Base-by-base conservation (phyloP, 2,888 invertebrate species). In the Blastobasis lacticolella region DNA sequence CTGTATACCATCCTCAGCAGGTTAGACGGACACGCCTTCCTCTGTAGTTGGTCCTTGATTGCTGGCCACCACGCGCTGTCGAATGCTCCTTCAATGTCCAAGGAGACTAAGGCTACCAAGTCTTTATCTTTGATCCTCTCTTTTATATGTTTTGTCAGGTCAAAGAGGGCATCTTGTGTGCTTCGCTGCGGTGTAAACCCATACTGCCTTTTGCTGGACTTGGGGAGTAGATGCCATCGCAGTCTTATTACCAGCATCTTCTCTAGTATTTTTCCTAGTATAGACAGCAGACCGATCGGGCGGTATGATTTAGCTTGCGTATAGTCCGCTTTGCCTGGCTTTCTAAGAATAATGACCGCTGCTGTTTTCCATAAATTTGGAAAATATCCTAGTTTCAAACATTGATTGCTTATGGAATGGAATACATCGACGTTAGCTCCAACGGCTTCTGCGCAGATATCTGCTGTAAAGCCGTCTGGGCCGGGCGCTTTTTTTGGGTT, bases 51-150 rank as follows among this genome's bases (percentile, higher is more conserved):
- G 1, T 37, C 1, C 5, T 10, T 50, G 2, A 57, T 51, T 0
- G 51, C 51, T 0, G 61, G 58, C 60, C 60, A 61, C 57, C 57
- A 59, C 0, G 58, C 54, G 46, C 50, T 56, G 38, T 56, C 57
- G 38, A 58, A 60, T n/a, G 60, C 58, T 1, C 58, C 60, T 48
- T 60, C 55, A 36, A 58, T 58, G 43, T 60, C 60, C 9, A 57
- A 45, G 3, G 54, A 57, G 2, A 57, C 49, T 4, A 57, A 8
- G 4, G 48, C 38, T 5, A 52, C 52, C 5, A 57, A 45, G 45
- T 53, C 53, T 10, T 44, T n/a, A 10, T 52, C 49, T 8, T 38
- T 10, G 2, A 45, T 40, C 2, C 49, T 23, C 23, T 47, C 42
- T 6, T 46, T 44, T 4, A 59, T 44, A 8, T 46, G 41, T 3